These are phyloP conservation scores for Ischnus inquisitorius DNA, from an alignment of 2,888 invertebrate species.

Conservation along the genomic window DNA sequence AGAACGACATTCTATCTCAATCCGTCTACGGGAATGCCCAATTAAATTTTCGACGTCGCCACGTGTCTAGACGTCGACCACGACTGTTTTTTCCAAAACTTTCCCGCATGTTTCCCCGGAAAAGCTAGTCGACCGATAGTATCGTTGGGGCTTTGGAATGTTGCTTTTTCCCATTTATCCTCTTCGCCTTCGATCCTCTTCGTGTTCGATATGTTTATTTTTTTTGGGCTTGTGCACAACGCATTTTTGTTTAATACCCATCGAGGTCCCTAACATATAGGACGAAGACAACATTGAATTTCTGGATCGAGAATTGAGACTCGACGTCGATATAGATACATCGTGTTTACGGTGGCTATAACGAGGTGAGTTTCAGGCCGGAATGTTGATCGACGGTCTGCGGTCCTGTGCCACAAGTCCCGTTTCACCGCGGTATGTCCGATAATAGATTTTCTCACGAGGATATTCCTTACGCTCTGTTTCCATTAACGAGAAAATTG, in stretches of 20 bases:
- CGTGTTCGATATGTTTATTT: neutral
- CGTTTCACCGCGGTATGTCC: conserved; percentile 33
- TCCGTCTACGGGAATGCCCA: conserved; percentile 2
- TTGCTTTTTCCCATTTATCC: neutral
- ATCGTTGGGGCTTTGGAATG: neutral
- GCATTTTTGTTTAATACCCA: neutral
- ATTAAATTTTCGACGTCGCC: conserved; percentile 17
- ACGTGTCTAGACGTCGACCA: neutral
- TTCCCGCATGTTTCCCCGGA: neutral
- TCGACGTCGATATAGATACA: neutral
- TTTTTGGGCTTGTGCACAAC: neutral
- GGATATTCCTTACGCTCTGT: conserved; percentile 37
- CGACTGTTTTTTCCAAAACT: neutral
- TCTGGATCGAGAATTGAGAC: neutral
- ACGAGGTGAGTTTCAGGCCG: conserved; percentile 4
- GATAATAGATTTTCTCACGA: conserved; percentile 61
- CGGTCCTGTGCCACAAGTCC: conserved; percentile 22
- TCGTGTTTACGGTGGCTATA: neutral
- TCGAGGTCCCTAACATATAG: too few relatives aligned
- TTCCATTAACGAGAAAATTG: conserved; percentile 59
- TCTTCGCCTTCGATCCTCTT: too few relatives aligned
- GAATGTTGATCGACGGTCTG: conserved; percentile 56
- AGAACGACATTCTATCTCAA: neutral
- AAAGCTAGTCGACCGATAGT: neutral
- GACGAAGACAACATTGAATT: too few relatives aligned